phyloP scores from a whole-genome alignment of 2,888 invertebrate genomes.

The Amphiduros pacificus region DNA sequence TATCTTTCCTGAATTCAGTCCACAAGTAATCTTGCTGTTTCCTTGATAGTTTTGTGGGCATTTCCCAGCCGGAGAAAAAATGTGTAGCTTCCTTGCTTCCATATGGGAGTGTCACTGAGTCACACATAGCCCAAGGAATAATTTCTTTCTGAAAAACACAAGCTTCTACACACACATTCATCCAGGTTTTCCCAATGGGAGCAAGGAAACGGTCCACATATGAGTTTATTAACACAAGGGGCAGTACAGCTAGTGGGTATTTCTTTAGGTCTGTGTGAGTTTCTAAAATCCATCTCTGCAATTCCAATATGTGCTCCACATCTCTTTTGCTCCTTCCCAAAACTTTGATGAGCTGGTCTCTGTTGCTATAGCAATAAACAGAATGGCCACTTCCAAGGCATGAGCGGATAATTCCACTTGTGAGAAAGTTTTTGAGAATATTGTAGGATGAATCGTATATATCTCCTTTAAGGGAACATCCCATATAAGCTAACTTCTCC shows the following conservation, averaged over 20 bases:
- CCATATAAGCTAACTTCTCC: constrained; percentile 10
- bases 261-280: constrained; percentile 5
- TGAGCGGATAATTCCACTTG: constrained; percentile 11
- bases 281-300: constrained; percentile 15
- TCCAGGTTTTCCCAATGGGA: constrained; percentile 5
- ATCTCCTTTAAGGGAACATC: constrained; percentile 9
- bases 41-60: constrained; percentile 13
- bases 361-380: constrained; percentile 10
- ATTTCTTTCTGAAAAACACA: constrained; percentile 17
- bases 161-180: constrained; percentile 15
- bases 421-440: background rate
- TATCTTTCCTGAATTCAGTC: constrained; percentile 12
- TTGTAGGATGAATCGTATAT: constrained; percentile 11
- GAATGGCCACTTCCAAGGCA: constrained; percentile 20
- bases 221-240: constrained; percentile 9
- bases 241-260: constrained; percentile 11
- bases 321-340: constrained; percentile 3
- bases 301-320: constrained; percentile 4
- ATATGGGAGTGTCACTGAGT: constrained; percentile 11
- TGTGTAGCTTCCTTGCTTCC: constrained; percentile 3
- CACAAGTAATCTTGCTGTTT: constrained; percentile 11
- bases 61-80: constrained; percentile 14
- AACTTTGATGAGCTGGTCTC: constrained; percentile 18
- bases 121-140: constrained; percentile 20
- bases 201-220: constrained; percentile 14